Base-by-base conservation (phyloP, 2,888 invertebrate species). In the Campoletis raptor region DNA sequence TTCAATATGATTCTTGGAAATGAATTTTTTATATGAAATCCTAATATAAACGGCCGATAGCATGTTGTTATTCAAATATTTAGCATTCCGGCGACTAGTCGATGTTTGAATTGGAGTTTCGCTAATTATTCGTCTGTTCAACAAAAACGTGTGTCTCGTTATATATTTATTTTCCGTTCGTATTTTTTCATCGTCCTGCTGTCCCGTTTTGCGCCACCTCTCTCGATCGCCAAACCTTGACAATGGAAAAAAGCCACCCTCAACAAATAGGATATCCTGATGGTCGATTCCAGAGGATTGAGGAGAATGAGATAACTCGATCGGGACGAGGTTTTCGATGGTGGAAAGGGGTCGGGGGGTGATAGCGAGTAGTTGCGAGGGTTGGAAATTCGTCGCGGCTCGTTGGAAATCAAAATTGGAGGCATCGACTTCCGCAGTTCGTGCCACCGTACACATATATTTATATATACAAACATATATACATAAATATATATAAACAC, bases 401-500 rank as follows among this genome's bases (percentile, higher is more conserved):
- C 77, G 81, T 78, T 87, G 86, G 86, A 86, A 88, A 85, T 86
- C 81, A 87, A 86, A 88, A 88, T 87, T 83, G 82, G 73, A 69
- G 81, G 57, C 86, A 87, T 81, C 86, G 82, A 86, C 83, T 85
- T 87, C 74, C 54, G 73, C 36, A 21, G 67, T 76, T 80, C 70
- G 30, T 30, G 52, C 24, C n/a, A 3, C 3, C 52, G 40, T 15
- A 61, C 40, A 54, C n/a, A 9, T 24, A 57, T 21, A 57, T 57
- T 36, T 74, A 10, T 74, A 37, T 74, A 15, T 24, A 40, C 12
- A 57, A 54, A 57, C 30, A 52, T 52, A 37, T 21, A 21, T 72
- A 72, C 30, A 74, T 24, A 61, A 5, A 40, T 21, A 36, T 10
- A 54, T 36, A 36, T 21, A 18, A 10, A 21, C 6, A 57, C 9